Evolutionary conservation across 2,113 vertebrate species (phyloP).

Genomic region (Dunckerocampus dactyliophorus): DNA sequence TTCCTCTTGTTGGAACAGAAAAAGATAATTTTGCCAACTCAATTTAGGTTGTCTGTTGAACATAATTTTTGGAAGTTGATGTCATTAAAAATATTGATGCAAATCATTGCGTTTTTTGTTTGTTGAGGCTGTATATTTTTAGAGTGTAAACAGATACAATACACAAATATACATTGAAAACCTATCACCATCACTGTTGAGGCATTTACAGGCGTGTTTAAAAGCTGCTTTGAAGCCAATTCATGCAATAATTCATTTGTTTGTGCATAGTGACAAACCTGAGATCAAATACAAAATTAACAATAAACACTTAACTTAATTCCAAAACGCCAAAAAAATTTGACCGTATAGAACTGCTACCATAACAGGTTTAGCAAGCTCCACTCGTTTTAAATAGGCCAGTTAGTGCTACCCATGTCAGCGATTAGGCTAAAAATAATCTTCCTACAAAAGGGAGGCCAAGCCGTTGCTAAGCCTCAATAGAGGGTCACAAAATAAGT

Average conservation of each 20-base stretch:
- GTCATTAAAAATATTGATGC: too few species aligned
- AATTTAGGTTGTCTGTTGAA: too few species aligned
- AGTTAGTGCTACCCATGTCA: conserved; percentile 19
- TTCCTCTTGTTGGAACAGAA: too few species aligned
- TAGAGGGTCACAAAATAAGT: conserved; percentile 8
- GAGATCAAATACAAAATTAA: background rate
- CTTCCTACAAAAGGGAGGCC: conserved; percentile 17
- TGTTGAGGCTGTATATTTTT: too few species aligned
- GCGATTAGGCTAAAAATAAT: conserved; percentile 31
- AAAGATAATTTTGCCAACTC: too few species aligned
- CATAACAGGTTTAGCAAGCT: conserved; percentile 58
- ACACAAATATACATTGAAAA: too few species aligned
- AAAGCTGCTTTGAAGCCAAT: background rate
- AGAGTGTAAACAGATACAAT: too few species aligned
- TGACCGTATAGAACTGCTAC: conserved; percentile 27
- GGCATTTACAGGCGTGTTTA: too few species aligned
- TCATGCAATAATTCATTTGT: background rate
- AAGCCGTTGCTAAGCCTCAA: conserved; percentile 26
- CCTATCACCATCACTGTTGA: too few species aligned
- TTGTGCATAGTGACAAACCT: too few species aligned
- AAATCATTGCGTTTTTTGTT: too few species aligned
- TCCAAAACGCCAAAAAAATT: background rate
- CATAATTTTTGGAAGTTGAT: too few species aligned
- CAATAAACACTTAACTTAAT: background rate
- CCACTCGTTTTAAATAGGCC: conserved; percentile 42